Conservation (phyloP, 2,113 vertebrate species). For the Poeciliopsis occidentalis region DNA sequence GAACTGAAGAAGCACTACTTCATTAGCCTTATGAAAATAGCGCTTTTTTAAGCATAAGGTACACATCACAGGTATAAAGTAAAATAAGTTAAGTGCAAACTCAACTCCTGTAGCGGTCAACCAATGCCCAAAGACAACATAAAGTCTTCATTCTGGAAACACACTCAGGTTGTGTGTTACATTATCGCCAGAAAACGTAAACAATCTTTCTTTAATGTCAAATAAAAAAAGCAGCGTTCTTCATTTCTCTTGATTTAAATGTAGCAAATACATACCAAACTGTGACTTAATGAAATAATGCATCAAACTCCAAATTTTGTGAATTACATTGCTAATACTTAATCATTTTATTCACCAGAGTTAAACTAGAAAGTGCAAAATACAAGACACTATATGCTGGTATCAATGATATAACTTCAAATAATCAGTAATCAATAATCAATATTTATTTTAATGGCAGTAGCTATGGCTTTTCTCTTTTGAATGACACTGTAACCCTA, state of each 20-base stretch:
- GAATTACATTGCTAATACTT: neutral
- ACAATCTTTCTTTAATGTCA: neutral
- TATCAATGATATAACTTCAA: too few relatives aligned
- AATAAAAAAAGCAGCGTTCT: neutral
- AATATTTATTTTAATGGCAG: too few relatives aligned
- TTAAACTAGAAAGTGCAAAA: neutral
- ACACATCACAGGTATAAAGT: neutral
- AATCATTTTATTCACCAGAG: neutral
- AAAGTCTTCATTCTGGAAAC: neutral
- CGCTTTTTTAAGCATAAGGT: neutral
- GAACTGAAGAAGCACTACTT: too few relatives aligned
- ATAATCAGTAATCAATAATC: too few relatives aligned
- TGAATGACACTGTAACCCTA: too few relatives aligned
- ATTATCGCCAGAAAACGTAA: neutral
- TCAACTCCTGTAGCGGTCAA: neutral
- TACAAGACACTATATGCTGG: neutral
- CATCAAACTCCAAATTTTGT: neutral
- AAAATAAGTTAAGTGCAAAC: neutral
- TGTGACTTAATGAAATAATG: neutral
- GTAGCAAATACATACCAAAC: neutral
- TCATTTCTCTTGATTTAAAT: too few relatives aligned
- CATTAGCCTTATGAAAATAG: too few relatives aligned
- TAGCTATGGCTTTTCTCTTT: too few relatives aligned
- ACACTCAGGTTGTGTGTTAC: neutral
- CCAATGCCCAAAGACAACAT: neutral